Base-by-base conservation (phyloP, 2,888 invertebrate species). In the Perdita meconis region DNA sequence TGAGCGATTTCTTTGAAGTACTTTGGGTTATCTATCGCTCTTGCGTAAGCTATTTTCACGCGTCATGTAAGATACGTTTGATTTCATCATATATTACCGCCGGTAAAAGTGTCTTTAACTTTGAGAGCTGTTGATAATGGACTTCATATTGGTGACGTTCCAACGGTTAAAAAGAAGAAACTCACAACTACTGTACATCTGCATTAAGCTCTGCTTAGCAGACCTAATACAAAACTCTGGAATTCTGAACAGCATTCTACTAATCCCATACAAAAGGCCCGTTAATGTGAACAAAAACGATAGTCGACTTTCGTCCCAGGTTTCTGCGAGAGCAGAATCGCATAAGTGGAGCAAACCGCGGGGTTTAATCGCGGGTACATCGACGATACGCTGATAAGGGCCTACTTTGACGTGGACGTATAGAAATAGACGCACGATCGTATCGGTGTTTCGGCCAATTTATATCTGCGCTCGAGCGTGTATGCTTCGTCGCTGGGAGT, bases 381-480 rank as follows among this genome's bases (percentile, higher is more conserved):
- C 80, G 71, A 10, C 51, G 70, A 80, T 75, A 65, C 42, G n/a
- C 44, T 55, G 75, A 80, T 80, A 80, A 80, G 53, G 44, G n/a
- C 36, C 24, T 64, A 40, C n/a, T 51, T 30, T 71, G 71, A 75
- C 80, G 75, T 63, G 36, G 68, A 70, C 61, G 44, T 22, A 50
- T 66, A 40, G 78, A 63, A 78, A 38, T 57, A 63, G 57, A 55
- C 44, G 22, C 0, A 12, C 65, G 72, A 78, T 78, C 38, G 64
- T 78, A 73, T 78, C 79, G 44, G 22, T 8, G 72, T 73, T 79
- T 79, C 78, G 79, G 64, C 64, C 67, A 79, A 79, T 79, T 72
- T 72, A 64, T 78, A 78, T 79, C 78, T 65, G 63, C 72, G 26
- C 64, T 72, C 68, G 60, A 78, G 78, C 78, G 72, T 72, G 78